Base-by-base conservation (phyloP, 2,888 invertebrate species). In the Cryptus armator region DNA sequence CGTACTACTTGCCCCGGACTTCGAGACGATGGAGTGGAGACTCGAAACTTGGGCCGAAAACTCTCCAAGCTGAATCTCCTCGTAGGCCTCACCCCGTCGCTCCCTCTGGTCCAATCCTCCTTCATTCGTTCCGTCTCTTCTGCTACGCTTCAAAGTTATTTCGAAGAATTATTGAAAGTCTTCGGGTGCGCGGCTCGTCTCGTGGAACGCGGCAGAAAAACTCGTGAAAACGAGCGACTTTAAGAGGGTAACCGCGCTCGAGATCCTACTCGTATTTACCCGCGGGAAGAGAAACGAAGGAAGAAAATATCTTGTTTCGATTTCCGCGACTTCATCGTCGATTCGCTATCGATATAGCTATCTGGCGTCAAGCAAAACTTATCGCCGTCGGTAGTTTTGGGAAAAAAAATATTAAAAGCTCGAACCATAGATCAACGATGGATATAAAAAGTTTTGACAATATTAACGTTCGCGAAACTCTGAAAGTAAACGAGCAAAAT, bases 131-230 rank as follows among this genome's bases (percentile, higher is more conserved):
- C 67, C 64, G 48, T 46, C 72, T 81, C 84, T 87, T 85, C 85
- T 81, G 86, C 86, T 85, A 80, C 79, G 82, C 86, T 88, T 89
- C 89, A 87, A 91, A 91, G 90, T 91, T 91, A 91, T 91, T 91
- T 87, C 87, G 87, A 90, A 90, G 91, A 91, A 91, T 91, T 90
- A 91, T 91, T 89, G 91, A 91, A 91, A 90, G 89, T 91, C 90
- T 90, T 88, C 86, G 89, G 85, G 2, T 19, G 56, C 10, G 19
- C 19, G 53, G 19, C 10, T 56, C 37, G 24, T 1, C 12, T 24
- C 24, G 19, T 12, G 24, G 24, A 56, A 24, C 56, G 56, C 12
- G 19, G 19, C 56, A 37, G 19, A 10, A 12, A 12, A 56, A 56
- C 56, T 3, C 56, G 56, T 2, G 9, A 56, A 56, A 56, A 56